phyloP scores from a whole-genome alignment of 2,113 vertebrate species.

The Ptyas mucosa region DNA sequence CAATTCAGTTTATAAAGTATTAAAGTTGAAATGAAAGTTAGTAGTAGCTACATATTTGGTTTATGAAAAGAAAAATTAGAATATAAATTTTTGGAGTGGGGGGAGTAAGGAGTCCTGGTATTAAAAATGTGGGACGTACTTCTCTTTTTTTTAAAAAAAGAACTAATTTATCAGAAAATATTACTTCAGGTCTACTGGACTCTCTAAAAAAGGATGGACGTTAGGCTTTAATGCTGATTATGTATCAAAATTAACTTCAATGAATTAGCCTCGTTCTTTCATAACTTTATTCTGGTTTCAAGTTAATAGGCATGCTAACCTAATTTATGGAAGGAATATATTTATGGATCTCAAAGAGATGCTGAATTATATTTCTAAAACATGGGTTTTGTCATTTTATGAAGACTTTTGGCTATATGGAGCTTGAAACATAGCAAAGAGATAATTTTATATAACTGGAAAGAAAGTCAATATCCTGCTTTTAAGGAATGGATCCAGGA shows the following conservation, averaged over 20 bases:
- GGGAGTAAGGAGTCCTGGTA: background rate
- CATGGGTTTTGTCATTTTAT: background rate
- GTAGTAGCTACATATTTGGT: background rate
- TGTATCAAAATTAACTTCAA: background rate
- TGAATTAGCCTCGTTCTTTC: background rate
- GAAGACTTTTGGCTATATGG: background rate
- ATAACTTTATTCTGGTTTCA: background rate
- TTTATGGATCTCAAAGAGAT: background rate
- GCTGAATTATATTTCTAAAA: background rate
- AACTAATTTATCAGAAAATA: background rate
- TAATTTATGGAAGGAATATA: background rate
- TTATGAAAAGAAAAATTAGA: background rate
- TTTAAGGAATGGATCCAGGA: background rate
- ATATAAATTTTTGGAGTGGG: background rate
- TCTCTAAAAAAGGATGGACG: background rate
- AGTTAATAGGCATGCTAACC: background rate
- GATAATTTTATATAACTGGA: background rate
- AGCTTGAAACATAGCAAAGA: background rate
- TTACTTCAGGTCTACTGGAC: background rate
- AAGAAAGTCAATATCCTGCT: background rate
- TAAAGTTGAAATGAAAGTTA: background rate
- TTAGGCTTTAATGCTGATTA: background rate
- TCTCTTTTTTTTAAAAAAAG: background rate
- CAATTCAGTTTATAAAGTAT: background rate
- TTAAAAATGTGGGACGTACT: background rate